Base-by-base conservation (phyloP, 2,797 vertebrate genomes). In the Malacoctenus gilli region DNA sequence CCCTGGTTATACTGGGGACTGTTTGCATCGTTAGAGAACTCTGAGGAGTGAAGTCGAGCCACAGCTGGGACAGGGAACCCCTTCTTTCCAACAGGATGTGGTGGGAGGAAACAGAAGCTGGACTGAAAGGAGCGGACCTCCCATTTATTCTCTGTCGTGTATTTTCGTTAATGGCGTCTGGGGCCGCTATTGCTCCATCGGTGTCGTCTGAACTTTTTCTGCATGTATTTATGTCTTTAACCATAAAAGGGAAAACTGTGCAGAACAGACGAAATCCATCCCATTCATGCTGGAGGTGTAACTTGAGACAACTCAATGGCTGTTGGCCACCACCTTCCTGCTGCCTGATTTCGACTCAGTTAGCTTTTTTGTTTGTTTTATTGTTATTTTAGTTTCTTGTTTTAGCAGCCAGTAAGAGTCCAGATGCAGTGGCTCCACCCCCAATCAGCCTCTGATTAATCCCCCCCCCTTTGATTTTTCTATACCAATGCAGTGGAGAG, bases 241-340 rank as follows among this genome's bases (percentile, higher is more conserved):
- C 34, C 55, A 80, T 65, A 89, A 92, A 28, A 90, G 82, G 85
- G 89, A 91, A 89, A 57, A 55, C 54, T 42, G 72, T 76, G 58
- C 51, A 66, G n/a, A 87, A 75, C 34, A 68, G 77, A 72, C 83
- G 83, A 83, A 85, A 82, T 77, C 36, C 46, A 71, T 66, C 62
- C 57, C 43, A 10, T 40, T 63, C n/a, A 32, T 56, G 44, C 15
- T 31, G 1, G n/a, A 65, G 40, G 15, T 47, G 30, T 5, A 15
- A 30, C 4, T 15, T 31, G 42, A 12, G 36, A 32, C 19, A 59
- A 68, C 37, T 43, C 41, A 37, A 6, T 15, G 14, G 13, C 11
- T 11, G 23, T 23, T 32, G 5, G n/a, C n/a, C n/a, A n/a, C n/a
- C n/a, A 42, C 0, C 8, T 19, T 10, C 0, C 11, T 18, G 19